Base-by-base conservation (phyloP, 2,888 invertebrate species). In the Mellilla xanthometata region DNA sequence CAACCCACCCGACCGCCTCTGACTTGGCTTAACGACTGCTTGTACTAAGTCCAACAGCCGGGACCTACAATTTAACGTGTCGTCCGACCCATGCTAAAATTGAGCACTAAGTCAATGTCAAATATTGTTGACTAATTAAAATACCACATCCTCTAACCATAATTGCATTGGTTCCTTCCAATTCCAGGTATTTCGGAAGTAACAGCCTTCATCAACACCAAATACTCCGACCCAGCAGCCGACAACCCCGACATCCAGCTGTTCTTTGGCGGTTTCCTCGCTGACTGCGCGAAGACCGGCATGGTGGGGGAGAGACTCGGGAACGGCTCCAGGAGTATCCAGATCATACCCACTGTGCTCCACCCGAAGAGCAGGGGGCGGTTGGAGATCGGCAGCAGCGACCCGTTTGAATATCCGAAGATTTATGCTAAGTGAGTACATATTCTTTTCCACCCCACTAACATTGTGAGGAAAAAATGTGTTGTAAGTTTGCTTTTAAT, bases 291-390 rank as follows among this genome's bases (percentile, higher is more conserved):
- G 1, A 93, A 93, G 70, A 96, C 96, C 0, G 96, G 96, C 11
- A 95, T 95, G 92, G 95, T 96, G 2, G 96, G 96, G 0, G 96
- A 96, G 73, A 84, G 91, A 27, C 82, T 93, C 0, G 94, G 93
- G 42, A 93, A 94, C 60, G 91, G 91, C 35, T 93, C 94, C 7
- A 85, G 96, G 4, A 90, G 91, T 32, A 92, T 96, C 1, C 85
- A 86, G 66, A 93, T 96, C 35, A 94, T 96, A 46, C 96, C 96
- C 0, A 94, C 96, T 0, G 93, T 96, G 0, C 76, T 99, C 62
- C 94, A 97, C 66, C 97, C 98, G 0, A 94, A 95, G 72, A 97
- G 97, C 55, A 91, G 95, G 6, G 99, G 99, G 0, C 92, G 92
- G 22, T 76, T 95, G 2, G 93, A 93, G 56, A 90, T 99, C 13